Base-by-base conservation (phyloP, 2,113 vertebrate genomes). In the Caloenas nicobarica region DNA sequence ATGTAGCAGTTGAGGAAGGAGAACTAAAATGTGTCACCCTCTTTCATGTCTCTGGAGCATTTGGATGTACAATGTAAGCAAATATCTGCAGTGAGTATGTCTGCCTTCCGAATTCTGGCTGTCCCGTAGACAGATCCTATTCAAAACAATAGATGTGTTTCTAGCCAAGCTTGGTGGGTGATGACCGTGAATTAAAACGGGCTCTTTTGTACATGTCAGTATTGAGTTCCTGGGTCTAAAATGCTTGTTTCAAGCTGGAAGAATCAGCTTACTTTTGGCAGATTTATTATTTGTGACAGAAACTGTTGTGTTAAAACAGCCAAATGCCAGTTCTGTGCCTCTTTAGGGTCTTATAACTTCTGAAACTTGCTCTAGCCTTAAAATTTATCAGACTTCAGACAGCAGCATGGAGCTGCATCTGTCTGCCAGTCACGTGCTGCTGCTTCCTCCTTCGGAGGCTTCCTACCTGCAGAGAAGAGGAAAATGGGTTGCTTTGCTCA, bases 1-100 rank as follows among this genome's bases (percentile, higher is more conserved):
- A 57, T 84, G 70, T 24, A 84, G 85, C 26, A 68, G 46, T 80
- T 89, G 79, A 80, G 10, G 1, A 77, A 91, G 53, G 25, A 92
- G 44, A 86, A 40, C 56, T 83, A 17, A 82, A 82, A 80, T 88
- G 58, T 82, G 65, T 93, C 88, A 90, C 90, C 18, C 29, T 64
- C 82, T 92, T 90, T 94, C 40, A 69, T n/a, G 38, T 51, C 53
- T 81, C 60, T n/a, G 58, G 77, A 86, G 53, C 65, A 71, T 79
- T 93, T 81, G 81, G 23, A 83, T 86, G 60, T 88, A 34, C 16
- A n/a, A 25, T 42, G 42, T 83, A 94, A 94, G 83, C 62, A 94
- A 89, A 88, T 29, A 80, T 44, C 53, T 91, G 42, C 42, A 95
- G 60, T 33, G 58, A 66, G 68, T 73, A 19, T 1, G 1, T 70